Evolutionary conservation across 2,888 invertebrate species (phyloP).

Genomic region (Drosophila mayaguana): DNA sequence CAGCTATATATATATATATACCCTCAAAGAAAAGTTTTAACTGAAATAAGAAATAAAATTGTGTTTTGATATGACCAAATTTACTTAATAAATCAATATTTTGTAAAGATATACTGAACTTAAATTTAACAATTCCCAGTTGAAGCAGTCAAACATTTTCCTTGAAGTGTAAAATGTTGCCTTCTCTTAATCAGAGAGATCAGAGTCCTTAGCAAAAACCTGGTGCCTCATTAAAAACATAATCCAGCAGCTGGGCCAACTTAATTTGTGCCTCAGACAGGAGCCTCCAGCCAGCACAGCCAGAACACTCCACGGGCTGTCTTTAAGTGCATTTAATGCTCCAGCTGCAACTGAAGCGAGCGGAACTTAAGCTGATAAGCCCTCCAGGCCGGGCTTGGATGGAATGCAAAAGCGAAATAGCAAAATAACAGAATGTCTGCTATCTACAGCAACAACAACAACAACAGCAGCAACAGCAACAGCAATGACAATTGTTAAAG

Average conservation of each 20-base stretch:
- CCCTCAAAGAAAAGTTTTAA: background rate
- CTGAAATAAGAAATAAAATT: background rate
- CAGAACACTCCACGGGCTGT: background rate
- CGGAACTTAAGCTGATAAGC: conserved; percentile 52
- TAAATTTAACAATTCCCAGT: background rate
- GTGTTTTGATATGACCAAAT: too few species aligned
- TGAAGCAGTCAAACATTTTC: background rate
- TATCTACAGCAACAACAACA: conserved; percentile 30
- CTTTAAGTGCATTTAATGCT: conserved; percentile 32
- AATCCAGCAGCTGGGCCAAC: conserved; percentile 29
- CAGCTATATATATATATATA: conserved; percentile 4
- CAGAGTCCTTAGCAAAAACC: conserved; percentile 5
- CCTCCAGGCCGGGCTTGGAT: conserved; percentile 19
- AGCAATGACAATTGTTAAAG: conserved; percentile 28
- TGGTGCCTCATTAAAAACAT: conserved; percentile 31
- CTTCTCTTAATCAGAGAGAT: background rate
- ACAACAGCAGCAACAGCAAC: conserved; percentile 24
- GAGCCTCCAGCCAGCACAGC: conserved; percentile 15
- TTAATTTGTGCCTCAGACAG: conserved; percentile 28
- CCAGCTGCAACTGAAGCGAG: conserved; percentile 24
- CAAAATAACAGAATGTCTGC: conserved; percentile 47
- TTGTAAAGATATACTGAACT: background rate
- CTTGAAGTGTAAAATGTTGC: background rate
- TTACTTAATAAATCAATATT: background rate
- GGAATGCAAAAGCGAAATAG: conserved; percentile 59